Evolutionary conservation across 2,113 vertebrate genomes (phyloP), one percentile per base, ranked within the genome.

Genomic region (Plectropomus leopardus): DNA sequence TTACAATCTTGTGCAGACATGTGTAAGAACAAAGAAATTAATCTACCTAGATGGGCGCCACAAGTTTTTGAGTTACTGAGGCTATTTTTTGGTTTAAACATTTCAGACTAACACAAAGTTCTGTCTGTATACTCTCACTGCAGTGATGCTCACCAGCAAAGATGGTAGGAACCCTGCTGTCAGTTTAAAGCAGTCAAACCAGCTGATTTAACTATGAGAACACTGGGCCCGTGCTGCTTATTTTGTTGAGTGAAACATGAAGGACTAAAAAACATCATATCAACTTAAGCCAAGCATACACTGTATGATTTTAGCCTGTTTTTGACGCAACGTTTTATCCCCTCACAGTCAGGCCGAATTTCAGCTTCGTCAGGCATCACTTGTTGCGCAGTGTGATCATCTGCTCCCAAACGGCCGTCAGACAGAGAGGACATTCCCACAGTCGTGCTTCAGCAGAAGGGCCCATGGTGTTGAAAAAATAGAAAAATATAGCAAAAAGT

Each of bases 1-100:
- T 72, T 10, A 58, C 24, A 50, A 48, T 51, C 36, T 5, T 77
- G 64, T 16, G 28, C 26, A 66, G 21, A 83, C 53, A n/a, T n/a
- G 82, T 76, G 80, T 63, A 48, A 59, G 57, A 86, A 73, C 44
- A 78, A 76, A 42, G 57, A 57, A 32, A 74, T 79, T 7, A 60
- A 42, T 72, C 7, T 7, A 60, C 61, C 47, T 58, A 28, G 17
- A 63, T 50, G 14, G 40, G 48, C 15, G 13, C 48, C 26, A 28
- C 13, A 21, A 24, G 48, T 15, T 5, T 63, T 69, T 63, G 17
- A 55, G 26, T 21, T 28, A 28, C 26, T 44, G 44, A 16, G 17
- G 34, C 23, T 81, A 26, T 28, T 67, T 74, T n/a, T n/a, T n/a
- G n/a, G n/a, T n/a, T n/a, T n/a, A n/a, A n/a, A n/a, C n/a, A n/a